phyloP scores from a whole-genome alignment of 2,797 vertebrate genomes.

The Crocidura indochinensis region DNA sequence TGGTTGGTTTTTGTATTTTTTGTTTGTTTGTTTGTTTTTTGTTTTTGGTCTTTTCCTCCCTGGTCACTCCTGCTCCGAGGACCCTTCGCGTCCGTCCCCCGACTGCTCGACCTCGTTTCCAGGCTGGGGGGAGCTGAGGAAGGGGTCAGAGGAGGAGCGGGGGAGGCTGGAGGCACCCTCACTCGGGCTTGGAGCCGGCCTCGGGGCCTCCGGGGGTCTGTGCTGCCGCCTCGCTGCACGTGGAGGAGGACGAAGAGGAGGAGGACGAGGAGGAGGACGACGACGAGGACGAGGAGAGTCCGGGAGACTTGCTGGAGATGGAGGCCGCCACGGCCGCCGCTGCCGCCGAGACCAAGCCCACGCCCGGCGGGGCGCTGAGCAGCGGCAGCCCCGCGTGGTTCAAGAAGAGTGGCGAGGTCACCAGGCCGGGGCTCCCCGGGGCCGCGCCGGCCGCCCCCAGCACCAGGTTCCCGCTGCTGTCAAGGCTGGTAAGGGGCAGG shows the following conservation, averaged over 20 bases:
- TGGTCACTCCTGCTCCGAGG: constrained; percentile 79
- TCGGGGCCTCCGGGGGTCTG: constrained; percentile 91
- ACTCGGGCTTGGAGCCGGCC: constrained; percentile 93
- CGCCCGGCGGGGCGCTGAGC: constrained; percentile 92
- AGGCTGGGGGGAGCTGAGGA: constrained; percentile 63
- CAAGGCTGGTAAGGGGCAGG: constrained; percentile 97
- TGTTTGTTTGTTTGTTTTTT: too few relatives aligned
- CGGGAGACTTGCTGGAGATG: constrained; percentile 91
- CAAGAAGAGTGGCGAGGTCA: constrained; percentile 95
- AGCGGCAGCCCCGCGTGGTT: constrained; percentile 95
- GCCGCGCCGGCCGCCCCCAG: constrained; percentile 92
- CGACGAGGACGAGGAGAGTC: constrained; percentile 92
- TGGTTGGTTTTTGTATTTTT: constrained; percentile 46
- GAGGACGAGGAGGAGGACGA: constrained; percentile 91
- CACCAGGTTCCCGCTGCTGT: constrained; percentile 94
- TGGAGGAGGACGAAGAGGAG: constrained; percentile 81
- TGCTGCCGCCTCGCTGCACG: constrained; percentile 93
- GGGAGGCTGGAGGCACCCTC: constrained; percentile 85
- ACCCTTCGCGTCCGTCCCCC: constrained; percentile 82
- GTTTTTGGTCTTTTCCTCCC: constrained; percentile 86
- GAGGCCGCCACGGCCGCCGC: constrained; percentile 90
- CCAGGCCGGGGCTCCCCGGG: constrained; percentile 90
- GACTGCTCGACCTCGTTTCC: constrained; percentile 86
- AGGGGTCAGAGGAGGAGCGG: constrained; percentile 66
- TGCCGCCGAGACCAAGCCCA: constrained; percentile 92